Evolutionary conservation across 2,888 invertebrate genomes (phyloP).

Genomic region (Lochmaea capreae): DNA sequence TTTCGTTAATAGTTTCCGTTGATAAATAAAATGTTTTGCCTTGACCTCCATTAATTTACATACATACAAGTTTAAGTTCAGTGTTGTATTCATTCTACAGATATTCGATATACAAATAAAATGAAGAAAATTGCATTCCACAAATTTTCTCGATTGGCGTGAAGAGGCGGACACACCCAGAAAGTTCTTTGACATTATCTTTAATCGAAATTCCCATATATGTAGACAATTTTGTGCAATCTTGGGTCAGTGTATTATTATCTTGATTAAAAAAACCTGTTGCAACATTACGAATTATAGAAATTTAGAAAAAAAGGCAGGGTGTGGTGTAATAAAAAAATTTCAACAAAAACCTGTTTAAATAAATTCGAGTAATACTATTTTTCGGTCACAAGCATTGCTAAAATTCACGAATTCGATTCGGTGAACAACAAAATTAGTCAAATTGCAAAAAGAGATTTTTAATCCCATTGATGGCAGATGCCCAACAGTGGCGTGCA

Average conservation of each 20-base stretch:
- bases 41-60: background rate
- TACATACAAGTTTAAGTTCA: background rate
- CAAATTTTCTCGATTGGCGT: too few relatives aligned
- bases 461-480: too few relatives aligned
- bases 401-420: too few relatives aligned
- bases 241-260: background rate
- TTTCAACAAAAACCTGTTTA: too few relatives aligned
- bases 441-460: too few relatives aligned
- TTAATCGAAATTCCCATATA: background rate
- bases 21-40: background rate
- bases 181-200: slow-evolving; percentile 1
- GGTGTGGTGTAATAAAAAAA: too few relatives aligned
- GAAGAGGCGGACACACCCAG: too few relatives aligned
- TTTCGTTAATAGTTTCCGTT: background rate
- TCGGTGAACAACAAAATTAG: too few relatives aligned
- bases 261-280: slow-evolving; percentile 3
- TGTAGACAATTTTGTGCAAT: background rate
- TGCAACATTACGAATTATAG: background rate
- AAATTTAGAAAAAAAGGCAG: background rate
- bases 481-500: too few relatives aligned
- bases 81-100: background rate
- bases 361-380: too few relatives aligned
- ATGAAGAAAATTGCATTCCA: background rate
- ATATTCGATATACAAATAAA: background rate
- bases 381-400: too few relatives aligned